Evolutionary conservation across 2,797 vertebrate genomes (phyloP), one percentile per base, ranked within the genome.

Genomic region (Tauraco hartlaubi): DNA sequence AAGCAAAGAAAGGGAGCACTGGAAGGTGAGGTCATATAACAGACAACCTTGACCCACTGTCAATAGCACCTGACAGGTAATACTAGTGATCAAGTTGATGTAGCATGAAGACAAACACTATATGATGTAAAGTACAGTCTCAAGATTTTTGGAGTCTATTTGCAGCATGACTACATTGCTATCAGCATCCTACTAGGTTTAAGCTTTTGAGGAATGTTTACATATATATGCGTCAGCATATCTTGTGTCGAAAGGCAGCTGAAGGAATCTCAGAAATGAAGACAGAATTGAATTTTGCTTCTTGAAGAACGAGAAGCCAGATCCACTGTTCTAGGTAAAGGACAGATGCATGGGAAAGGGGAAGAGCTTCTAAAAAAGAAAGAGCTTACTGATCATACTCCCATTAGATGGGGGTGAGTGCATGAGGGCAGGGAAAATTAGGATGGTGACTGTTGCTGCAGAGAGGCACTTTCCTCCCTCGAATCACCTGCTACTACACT

Each of bases 361-460:
- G 54, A 82, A 73, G 33, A 79, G 18, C n/a, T 93, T 88, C 6
- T n/a, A 2, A 48, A 56, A 41, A 51, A 43, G 6, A 48, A 12
- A 25, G 1, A 66, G 5, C 6, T 81, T 76, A 54, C 20, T 35
- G 44, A 18, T 46, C n/a, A 20, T 56, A 22, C 6, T 71, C 0
- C 63, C 23, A 17, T 15, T 72, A 29, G 37, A 33, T 5, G 0
- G 1, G 3, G 3, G 20, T 35, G 26, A 77, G 5, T 12, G 11
- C 41, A 48, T 9, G 28, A 81, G 9, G 54, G 14, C 22, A 81
- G 8, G 6, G 20, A 82, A 87, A 64, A 56, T 9, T 28, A 28
- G 20, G 7, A 39, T 37, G 55, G 41, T 19, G 25, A 35, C 22
- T 69, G 26, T 17, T 11, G 11, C 21, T 68, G 41, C 22, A 75